Base-by-base conservation (phyloP, 2,797 vertebrate species). In the Semaprochilodus insignis region DNA sequence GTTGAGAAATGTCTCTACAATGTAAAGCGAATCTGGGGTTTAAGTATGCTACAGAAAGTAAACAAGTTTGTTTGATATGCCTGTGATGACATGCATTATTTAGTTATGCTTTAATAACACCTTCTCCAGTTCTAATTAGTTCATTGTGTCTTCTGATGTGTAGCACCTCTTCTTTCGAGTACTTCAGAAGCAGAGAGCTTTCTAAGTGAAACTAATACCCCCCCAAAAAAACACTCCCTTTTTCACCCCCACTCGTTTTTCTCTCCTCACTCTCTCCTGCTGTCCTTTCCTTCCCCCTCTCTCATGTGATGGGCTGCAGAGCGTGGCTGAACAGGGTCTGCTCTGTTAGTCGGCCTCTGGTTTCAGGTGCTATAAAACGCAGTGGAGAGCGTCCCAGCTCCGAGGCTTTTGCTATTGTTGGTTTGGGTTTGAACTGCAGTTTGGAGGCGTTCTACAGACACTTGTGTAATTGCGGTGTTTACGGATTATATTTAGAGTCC, bases 401-500 rank as follows among this genome's bases (percentile, higher is more conserved):
- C 74, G 81, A 80, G 52, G 54, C 67, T 80, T 48, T 80, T 78
- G 70, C 80, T 71, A 63, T 80, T 83, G 84, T 86, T 74, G 80
- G 82, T 77, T 74, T 69, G 71, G 79, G 59, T 69, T 76, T 60
- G 57, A 82, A 60, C 34, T 59, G 75, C 78, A 71, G 80, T 80
- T 77, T 78, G 70, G 77, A 81, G 70, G 70, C 74, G 67, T 79
- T 73, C 70, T 66, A 60, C 76, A 85, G 82, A 82, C 82, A 84
- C 74, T 77, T 72, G 77, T 71, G 82, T 84, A 85, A 85, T 85
- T 82, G 78, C 51, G 25, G 85, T 57, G 63, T 87, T 87, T 81
- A 82, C 51, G 16, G 67, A 80, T 85, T 82, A 74, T 84, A 80
- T 83, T 83, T 79, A 84, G 76, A 60, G 74, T 60, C 66, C 73